phyloP scores from a whole-genome alignment of 2,797 vertebrate species.

The Diceros bicornis region DNA sequence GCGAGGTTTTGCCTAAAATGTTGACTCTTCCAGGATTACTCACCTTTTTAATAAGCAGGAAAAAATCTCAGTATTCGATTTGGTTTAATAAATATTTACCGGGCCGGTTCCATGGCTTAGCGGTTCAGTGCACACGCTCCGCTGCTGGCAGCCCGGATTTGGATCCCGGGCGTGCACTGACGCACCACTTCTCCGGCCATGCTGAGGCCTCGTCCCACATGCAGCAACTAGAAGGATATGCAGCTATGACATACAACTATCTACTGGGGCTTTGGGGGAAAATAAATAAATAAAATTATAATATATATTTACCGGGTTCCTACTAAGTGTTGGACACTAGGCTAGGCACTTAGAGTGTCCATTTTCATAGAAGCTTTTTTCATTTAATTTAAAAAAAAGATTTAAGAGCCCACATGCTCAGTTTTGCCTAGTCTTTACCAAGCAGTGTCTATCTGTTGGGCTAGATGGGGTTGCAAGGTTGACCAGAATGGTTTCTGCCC shows the following conservation, averaged over 20 bases:
- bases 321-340: neutral
- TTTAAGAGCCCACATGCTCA: neutral
- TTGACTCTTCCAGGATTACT: neutral
- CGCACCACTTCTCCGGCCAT: no score
- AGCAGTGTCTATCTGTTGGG: neutral
- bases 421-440: neutral
- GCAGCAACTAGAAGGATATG: no score
- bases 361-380: neutral
- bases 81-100: neutral
- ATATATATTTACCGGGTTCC: conserved; percentile 17
- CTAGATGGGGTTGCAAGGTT: neutral
- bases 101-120: no score
- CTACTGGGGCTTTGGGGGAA: no score
- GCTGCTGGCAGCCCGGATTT: no score
- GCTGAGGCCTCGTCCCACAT: no score
- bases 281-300: neutral
- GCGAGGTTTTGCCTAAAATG: neutral
- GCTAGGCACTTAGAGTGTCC: neutral
- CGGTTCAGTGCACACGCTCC: no score
- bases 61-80: neutral
- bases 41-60: neutral
- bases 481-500: neutral
- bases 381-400: neutral
- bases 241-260: no score
- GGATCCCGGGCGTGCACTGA: no score